Conservation (phyloP, 2,113 vertebrate species). For the Lampris incognitus region DNA sequence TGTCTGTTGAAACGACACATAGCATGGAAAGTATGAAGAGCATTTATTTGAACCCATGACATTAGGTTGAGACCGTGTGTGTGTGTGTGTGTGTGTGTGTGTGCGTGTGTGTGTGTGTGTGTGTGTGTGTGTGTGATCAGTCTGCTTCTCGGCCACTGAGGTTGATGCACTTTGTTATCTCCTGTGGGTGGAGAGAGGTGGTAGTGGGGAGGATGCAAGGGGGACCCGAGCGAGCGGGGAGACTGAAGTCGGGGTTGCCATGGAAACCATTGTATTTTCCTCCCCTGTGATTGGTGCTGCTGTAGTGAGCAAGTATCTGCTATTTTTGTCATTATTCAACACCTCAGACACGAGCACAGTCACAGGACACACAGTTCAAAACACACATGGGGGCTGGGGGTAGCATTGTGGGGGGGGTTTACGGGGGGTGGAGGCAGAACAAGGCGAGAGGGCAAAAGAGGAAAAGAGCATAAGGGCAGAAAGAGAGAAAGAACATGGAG, state of each 20-base stretch:
- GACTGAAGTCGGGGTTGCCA: constrained; percentile 76
- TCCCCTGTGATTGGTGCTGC: constrained; percentile 78
- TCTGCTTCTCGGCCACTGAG: constrained; percentile 7
- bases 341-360: constrained; percentile 74
- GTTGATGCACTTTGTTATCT: constrained; percentile 40
- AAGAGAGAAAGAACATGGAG: background rate
- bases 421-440: background rate
- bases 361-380: constrained; percentile 62
- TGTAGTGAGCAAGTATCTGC: constrained; percentile 78
- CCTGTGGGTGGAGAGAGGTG: background rate
- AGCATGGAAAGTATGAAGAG: too few relatives aligned
- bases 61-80: too few relatives aligned
- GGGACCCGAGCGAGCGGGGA: constrained; percentile 37
- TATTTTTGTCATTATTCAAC: constrained; percentile 84
- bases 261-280: constrained; percentile 83
- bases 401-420: background rate
- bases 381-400: constrained; percentile 18
- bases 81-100: background rate
- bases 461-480: background rate
- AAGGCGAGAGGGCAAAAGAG: background rate
- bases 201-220: background rate
- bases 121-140: constrained; percentile 1
- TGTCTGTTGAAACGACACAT: too few relatives aligned
- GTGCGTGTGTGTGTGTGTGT: constrained; percentile 15
- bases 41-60: too few relatives aligned